Percentiles rank a stretch among this genome's conserved stretches.
These are phyloP conservation scores for Cercopithecus hamlyni DNA, from an alignment of 2,797 vertebrate genomes.

Conservation along the genomic window DNA sequence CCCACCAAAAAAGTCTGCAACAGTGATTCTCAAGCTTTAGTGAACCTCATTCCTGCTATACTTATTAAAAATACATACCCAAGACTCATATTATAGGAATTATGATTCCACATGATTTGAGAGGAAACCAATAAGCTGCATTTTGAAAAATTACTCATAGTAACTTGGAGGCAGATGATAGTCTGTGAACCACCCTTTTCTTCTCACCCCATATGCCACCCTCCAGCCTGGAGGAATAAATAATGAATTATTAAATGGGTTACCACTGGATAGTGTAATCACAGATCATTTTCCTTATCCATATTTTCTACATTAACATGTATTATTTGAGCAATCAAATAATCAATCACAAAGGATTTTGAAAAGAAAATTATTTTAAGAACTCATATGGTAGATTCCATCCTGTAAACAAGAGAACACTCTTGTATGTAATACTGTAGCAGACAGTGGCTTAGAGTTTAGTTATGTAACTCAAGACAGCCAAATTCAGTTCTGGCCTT, in stretches of 20 bases:
- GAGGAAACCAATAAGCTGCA: background rate
- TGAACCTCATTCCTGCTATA: background rate
- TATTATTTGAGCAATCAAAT: background rate
- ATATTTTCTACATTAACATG: background rate
- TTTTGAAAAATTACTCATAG: conserved; percentile 9
- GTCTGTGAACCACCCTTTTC: background rate
- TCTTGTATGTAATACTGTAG: background rate
- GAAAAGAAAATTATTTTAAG: background rate
- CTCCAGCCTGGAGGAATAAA: background rate
- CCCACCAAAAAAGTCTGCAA: background rate
- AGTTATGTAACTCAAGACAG: background rate
- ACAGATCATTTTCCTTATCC: background rate
- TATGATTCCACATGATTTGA: background rate
- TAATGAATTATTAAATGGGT: background rate
- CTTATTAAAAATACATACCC: background rate
- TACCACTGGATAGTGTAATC: background rate
- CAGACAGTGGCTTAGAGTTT: background rate
- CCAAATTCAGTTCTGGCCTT: background rate
- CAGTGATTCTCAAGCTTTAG: background rate
- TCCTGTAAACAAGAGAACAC: background rate
- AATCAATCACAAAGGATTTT: background rate
- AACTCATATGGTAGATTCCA: background rate
- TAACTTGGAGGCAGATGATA: background rate
- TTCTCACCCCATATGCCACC: background rate
- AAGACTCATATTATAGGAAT: background rate